Evolutionary conservation across 2,888 invertebrate species (phyloP), one percentile per base, ranked within the genome.

Genomic region (Anarsia innoxiella): DNA sequence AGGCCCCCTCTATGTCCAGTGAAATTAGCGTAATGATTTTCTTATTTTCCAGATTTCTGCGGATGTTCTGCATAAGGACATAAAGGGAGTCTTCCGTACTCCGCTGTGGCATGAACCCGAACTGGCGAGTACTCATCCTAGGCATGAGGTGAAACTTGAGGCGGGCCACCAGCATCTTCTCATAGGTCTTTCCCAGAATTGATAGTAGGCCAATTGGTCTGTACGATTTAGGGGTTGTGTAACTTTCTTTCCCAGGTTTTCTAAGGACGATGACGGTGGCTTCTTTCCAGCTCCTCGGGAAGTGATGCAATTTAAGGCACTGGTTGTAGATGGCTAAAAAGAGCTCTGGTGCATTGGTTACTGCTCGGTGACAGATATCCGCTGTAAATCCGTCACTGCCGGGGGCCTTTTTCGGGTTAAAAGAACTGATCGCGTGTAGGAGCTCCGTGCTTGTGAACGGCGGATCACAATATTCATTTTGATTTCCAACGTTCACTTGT

Each of bases 41-140:
- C 19, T 31, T 31, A 5, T 31, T 2, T 1, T 31, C 12, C 2
- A 31, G 11, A 2, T 31, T 31, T 3, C 2, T 6, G 1, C 16
- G 6, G 3, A 42, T 36, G 16, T 42, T 16, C 2, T 30, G 3
- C n/a, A 39, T 6, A 2, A 43, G 27, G 31, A 1, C 8, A 27
- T 41, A 30, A 16, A 31, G 31, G 31, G 26, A 27, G 31, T 37
- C 31, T 15, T 31, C 37, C 2, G 31, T 31, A 2, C 40, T 15
- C 1, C 12, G 2, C 6, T 31, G 31, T 1, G 31, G 31, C 16
- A 31, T 31, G 10, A 19, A 19, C 1, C 19, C 31, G 19, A 11
- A 31, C 31, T 31, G 31, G 31, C 11, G 16, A 10, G 31, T 16
- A 19, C 31, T 31, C 16, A 31, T 16, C 2, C 14, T 31, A 1